Evolutionary conservation across 2,888 invertebrate species (phyloP), one percentile per base, ranked within the genome.

Genomic region (Shargacucullia verbasci): DNA sequence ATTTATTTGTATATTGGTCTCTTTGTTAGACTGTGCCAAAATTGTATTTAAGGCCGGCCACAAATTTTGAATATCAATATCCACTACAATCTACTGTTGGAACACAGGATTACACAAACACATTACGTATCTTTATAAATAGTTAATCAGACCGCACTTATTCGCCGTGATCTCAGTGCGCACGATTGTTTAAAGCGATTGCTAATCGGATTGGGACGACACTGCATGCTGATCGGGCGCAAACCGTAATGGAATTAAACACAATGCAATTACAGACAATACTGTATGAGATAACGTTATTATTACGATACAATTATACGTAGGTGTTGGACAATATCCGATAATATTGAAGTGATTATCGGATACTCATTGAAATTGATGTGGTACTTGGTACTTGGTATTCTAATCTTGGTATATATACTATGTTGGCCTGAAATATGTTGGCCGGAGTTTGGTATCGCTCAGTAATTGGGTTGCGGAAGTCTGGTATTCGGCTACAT

Each of bases 231-330:
- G 76, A 81, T 80, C 80, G 79, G 72, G 70, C 79, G 78, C 79
- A 78, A 83, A 78, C 82, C 77, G 80, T 85, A 88, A 91, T 85
- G 78, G 84, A 80, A 91, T 88, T 84, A 85, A 85, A 83, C 83
- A 82, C 85, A 84, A 89, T 84, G 78, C 85, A 86, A 89, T 90
- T 87, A 89, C 78, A 83, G 80, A 86, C 83, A 86, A 82, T 80
- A 78, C 77, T 70, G 78, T 78, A 73, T 49, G 53, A 60, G 50
- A 70, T 78, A 80, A 78, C 68, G 73, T 65, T 70, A 70, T 79
- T 81, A 79, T 75, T 64, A 71, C 25, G 45, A 66, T 43, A 70
- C 60, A 50, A 70, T 65, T 70, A 55, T 63, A 70, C 35, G 12
- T 55, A 56, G 47, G 57, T 59, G 60, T 34, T 31, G 34, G 29